Evolutionary conservation across 2,888 invertebrate species (phyloP).

Genomic region (Metopia argyrocephala): DNA sequence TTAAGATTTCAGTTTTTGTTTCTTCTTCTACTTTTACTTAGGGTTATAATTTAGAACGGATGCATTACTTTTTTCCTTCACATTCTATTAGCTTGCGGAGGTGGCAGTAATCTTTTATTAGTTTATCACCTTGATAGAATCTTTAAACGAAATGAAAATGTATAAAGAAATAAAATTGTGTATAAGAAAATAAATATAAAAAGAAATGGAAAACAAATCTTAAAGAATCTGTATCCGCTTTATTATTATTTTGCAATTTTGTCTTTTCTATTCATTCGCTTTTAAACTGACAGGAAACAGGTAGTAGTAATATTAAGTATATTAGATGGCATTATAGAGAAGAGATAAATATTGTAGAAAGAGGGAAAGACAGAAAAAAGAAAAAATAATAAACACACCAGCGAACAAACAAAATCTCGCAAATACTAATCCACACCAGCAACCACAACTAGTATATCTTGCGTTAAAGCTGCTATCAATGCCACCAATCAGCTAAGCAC

Average conservation of each 20-base stretch:
- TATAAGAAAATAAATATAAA: conserved; percentile 4
- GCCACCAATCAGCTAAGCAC: not conserved
- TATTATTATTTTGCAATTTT: conserved; percentile 10
- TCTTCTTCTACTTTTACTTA: not conserved
- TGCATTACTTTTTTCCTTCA: not conserved
- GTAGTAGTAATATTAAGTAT: conserved; percentile 63
- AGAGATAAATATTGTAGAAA: not conserved
- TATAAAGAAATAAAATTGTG: conserved; percentile 2
- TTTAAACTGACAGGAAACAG: conserved; percentile 59
- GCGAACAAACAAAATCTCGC: conserved; percentile 15
- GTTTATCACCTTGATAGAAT: conserved; percentile 53
- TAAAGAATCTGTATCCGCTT: conserved; percentile 55
- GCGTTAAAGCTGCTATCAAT: not conserved
- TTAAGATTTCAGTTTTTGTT: conserved; percentile 1
- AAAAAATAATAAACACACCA: conserved; percentile 5
- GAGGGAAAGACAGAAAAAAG: not conserved
- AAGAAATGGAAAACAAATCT: conserved; percentile 17
- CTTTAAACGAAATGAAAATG: conserved; percentile 19
- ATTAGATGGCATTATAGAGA: conserved; percentile 48
- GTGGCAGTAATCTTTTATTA: conserved; percentile 47
- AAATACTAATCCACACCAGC: not conserved
- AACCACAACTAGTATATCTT: not conserved
- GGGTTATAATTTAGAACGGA: conserved; percentile 9
- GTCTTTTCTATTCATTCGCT: not conserved
- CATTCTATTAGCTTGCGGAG: not conserved